These are phyloP conservation scores for Genyomyrus donnyi DNA, from an alignment of 2,113 vertebrate species.

Conservation along the genomic window DNA sequence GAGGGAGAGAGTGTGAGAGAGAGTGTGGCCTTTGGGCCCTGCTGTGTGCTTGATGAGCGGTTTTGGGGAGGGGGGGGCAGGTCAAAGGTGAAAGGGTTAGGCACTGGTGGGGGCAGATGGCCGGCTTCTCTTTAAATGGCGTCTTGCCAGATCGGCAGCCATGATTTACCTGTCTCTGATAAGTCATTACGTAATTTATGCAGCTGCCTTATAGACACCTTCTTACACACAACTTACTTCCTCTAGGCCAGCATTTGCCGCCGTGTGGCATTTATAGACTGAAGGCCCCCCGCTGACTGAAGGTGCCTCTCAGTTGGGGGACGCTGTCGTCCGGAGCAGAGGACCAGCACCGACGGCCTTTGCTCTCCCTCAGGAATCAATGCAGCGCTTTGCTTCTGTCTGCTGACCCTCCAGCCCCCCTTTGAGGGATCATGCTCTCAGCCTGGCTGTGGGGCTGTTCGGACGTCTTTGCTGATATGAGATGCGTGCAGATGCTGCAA, in stretches of 20 bases:
- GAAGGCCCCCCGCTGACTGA: not conserved
- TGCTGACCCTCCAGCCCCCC: not conserved
- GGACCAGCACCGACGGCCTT: constrained; percentile 23
- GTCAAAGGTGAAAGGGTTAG: constrained; percentile 57
- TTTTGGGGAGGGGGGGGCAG: constrained; percentile 32
- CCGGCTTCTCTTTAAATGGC: constrained; percentile 41
- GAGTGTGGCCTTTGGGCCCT: not conserved
- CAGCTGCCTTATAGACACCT: not conserved
- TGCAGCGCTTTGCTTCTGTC: constrained; percentile 35
- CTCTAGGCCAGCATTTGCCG: not conserved
- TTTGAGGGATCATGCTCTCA: constrained; percentile 31
- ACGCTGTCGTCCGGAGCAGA: not conserved
- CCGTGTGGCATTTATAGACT: not conserved
- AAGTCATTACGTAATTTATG: not conserved
- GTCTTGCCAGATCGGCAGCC: not conserved
- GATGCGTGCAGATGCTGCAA: constrained; percentile 13
- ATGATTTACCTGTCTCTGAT: constrained; percentile 24
- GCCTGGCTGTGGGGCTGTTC: constrained; percentile 1
- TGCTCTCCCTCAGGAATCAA: constrained; percentile 53
- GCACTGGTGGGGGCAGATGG: constrained; percentile 59
- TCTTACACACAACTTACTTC: not conserved
- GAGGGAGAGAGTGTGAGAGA: too few species aligned
- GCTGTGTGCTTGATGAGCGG: constrained; percentile 17
- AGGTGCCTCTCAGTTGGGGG: not conserved
- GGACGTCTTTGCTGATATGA: not conserved